Percentiles rank a stretch among this genome's conserved stretches.
Evolutionary conservation across 2,888 invertebrate genomes (phyloP).

Genomic region (Patella depressa): DNA sequence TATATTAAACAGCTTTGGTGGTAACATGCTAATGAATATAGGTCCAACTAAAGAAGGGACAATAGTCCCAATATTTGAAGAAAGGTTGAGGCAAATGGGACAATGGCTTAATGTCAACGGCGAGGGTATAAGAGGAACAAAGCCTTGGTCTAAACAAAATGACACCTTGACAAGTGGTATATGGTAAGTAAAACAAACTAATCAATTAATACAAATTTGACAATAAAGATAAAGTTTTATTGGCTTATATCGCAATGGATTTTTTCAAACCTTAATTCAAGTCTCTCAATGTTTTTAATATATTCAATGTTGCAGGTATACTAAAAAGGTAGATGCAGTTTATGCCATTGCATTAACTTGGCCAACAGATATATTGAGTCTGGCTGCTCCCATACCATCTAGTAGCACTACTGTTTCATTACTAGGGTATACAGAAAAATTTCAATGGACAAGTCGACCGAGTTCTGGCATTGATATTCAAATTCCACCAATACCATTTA

Average conservation of each 20-base stretch:
- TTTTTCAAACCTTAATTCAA: too few species aligned
- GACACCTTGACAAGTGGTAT: slow-evolving; percentile 78
- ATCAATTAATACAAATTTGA: too few species aligned
- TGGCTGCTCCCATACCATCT: slow-evolving; percentile 71
- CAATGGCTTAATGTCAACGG: slow-evolving; percentile 86
- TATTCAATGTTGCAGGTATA: slow-evolving; percentile 44
- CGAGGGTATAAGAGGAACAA: slow-evolving; percentile 84
- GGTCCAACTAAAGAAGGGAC: slow-evolving; percentile 91
- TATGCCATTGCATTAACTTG: slow-evolving; percentile 82
- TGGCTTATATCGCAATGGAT: too few species aligned
- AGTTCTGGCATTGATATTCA: slow-evolving; percentile 42
- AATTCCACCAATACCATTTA: slow-evolving; percentile 41
- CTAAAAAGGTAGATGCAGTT: slow-evolving; percentile 68
- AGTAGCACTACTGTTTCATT: slow-evolving; percentile 70
- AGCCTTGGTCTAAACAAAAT: slow-evolving; percentile 86
- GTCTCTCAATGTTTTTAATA: too few species aligned
- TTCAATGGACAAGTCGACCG: slow-evolving; percentile 24
- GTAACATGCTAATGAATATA: slow-evolving; percentile 83
- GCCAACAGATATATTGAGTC: slow-evolving; percentile 77
- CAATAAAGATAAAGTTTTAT: too few species aligned
- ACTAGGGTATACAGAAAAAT: slow-evolving; percentile 72
- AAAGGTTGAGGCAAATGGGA: slow-evolving; percentile 83
- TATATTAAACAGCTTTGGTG: too few species aligned
- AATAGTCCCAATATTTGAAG: slow-evolving; percentile 87
- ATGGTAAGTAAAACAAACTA: slow-evolving; percentile 76